A percentile compares a stretch with the other conserved stretches of the same genome.
Evolutionary conservation across 2,888 invertebrate genomes (phyloP).

Genomic region (Ennomos erosarius): DNA sequence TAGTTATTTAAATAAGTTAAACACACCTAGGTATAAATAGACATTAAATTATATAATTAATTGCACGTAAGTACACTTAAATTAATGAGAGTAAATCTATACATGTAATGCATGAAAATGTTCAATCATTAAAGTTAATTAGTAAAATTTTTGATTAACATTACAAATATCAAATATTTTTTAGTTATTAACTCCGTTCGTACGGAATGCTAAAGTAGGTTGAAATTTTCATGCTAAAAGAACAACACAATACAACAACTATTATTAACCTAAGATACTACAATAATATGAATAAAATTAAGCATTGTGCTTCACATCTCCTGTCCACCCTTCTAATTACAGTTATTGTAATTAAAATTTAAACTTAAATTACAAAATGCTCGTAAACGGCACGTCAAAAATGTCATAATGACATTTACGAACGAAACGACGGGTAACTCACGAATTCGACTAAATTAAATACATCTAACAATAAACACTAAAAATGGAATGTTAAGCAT

Average conservation of each 20-base stretch:
- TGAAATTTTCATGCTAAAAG: slow-evolving; percentile 66
- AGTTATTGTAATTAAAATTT: slow-evolving; percentile 51
- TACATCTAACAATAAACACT: slow-evolving; percentile 71
- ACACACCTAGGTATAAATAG: slow-evolving; percentile 63
- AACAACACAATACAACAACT: slow-evolving; percentile 81
- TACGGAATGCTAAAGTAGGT: slow-evolving; percentile 59
- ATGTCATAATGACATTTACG: slow-evolving; percentile 45
- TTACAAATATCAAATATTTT: slow-evolving; percentile 50
- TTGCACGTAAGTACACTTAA: slow-evolving; percentile 74
- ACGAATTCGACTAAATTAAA: slow-evolving; percentile 76
- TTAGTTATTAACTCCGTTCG: slow-evolving; percentile 25
- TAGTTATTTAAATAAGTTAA: slow-evolving; percentile 62
- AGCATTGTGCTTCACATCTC: slow-evolving; percentile 73
- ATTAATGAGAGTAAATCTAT: slow-evolving; percentile 71
- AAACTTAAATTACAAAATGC: slow-evolving; percentile 51
- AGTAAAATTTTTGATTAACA: slow-evolving; percentile 54
- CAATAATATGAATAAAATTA: slow-evolving; percentile 58
- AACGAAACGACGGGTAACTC: slow-evolving; percentile 61
- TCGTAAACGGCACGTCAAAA: slow-evolving; percentile 34
- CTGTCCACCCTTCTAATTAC: slow-evolving; percentile 48
- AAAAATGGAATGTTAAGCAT: slow-evolving; percentile 75
- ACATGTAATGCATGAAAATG: slow-evolving; percentile 69
- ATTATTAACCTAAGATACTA: slow-evolving; percentile 71
- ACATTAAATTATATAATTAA: slow-evolving; percentile 74
- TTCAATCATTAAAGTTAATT: slow-evolving; percentile 49